phyloP scores from a whole-genome alignment of 2,113 vertebrate genomes.

The Pongo abelii region DNA sequence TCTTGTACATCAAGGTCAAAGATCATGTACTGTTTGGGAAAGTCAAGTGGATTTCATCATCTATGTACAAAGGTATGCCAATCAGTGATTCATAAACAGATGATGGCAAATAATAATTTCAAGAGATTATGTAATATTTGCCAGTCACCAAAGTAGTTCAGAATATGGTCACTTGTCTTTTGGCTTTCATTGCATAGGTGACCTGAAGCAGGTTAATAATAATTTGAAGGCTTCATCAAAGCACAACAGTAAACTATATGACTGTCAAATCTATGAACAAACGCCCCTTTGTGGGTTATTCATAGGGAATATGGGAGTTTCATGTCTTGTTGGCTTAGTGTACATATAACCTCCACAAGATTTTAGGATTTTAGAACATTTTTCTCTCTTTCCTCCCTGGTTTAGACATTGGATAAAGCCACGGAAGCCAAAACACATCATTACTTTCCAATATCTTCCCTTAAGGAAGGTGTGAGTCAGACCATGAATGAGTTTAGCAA shows the following conservation, averaged over 20 bases:
- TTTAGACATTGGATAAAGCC: slow-evolving; percentile 38
- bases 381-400: neutral
- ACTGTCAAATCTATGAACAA: neutral
- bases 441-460: neutral
- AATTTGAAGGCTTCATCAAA: slow-evolving; percentile 44
- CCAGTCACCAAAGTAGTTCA: neutral
- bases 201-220: neutral
- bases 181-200: slow-evolving; percentile 26
- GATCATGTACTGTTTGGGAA: neutral
- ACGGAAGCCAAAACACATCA: slow-evolving; percentile 42
- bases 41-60: neutral
- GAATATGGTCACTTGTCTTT: neutral
- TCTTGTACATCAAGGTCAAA: neutral
- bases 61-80: neutral
- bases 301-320: neutral
- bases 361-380: neutral
- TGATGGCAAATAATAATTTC: neutral
- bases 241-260: neutral
- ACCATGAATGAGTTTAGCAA: neutral
- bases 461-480: slow-evolving; percentile 44
- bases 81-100: neutral
- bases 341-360: neutral
- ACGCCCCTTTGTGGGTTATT: neutral
- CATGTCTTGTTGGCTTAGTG: neutral
- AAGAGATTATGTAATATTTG: neutral